These are phyloP conservation scores for Apodemus agrarius DNA, from an alignment of 2,797 vertebrate genomes.

Conservation along the genomic window DNA sequence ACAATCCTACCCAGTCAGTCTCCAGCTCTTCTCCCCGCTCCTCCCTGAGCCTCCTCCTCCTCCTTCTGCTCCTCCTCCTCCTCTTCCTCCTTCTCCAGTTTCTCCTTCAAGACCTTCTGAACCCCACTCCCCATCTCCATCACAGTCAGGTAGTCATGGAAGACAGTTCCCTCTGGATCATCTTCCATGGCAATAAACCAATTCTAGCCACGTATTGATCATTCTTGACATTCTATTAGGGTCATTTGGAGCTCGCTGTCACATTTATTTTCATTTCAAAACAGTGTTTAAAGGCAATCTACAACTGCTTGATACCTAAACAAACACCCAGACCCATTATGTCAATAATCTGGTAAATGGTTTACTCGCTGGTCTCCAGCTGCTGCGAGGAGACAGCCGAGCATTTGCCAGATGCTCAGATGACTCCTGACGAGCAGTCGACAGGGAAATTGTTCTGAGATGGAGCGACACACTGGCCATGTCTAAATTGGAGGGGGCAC, in stretches of 20 bases:
- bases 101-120: background rate
- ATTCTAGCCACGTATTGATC: conserved; percentile 34
- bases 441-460: background rate
- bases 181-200: background rate
- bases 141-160: background rate
- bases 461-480: background rate
- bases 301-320: conserved; percentile 70
- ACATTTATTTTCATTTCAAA: conserved; percentile 79
- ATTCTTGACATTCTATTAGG: conserved; percentile 53
- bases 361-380: conserved; percentile 77
- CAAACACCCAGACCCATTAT: conserved; percentile 78
- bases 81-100: too few species aligned
- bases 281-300: conserved; percentile 73
- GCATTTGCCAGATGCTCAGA: conserved; percentile 79
- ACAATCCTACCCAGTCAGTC: background rate
- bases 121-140: background rate
- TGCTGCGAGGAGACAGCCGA: conserved; percentile 63
- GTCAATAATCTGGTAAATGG: conserved; percentile 81
- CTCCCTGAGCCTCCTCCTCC: background rate
- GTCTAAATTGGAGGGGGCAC: background rate
- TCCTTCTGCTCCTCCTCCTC: too few species aligned
- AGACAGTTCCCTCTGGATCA: background rate
- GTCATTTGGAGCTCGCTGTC: conserved; percentile 57
- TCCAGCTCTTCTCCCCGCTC: background rate
- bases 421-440: conserved; percentile 45